These are phyloP conservation scores for Melanotaenia pygmaea DNA, from an alignment of 2,797 vertebrate species.

Conservation along the genomic window DNA sequence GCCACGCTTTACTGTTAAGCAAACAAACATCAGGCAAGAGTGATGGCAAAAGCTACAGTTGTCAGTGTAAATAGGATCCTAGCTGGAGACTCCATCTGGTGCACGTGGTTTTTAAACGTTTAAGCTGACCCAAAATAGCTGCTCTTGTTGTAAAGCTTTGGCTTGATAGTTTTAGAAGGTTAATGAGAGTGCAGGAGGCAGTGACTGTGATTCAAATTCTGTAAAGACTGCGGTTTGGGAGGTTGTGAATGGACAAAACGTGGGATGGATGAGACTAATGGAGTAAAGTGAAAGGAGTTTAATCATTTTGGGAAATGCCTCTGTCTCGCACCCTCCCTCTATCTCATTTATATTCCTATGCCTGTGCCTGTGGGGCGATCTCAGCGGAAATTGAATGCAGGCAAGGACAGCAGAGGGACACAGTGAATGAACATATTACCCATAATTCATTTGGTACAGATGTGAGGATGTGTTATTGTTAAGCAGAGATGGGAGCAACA, in stretches of 20 bases:
- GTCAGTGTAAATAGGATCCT: conserved; percentile 22
- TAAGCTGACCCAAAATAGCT: conserved; percentile 40
- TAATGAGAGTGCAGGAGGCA: conserved; percentile 37
- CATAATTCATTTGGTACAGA: conserved; percentile 36
- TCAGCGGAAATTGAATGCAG: conserved; percentile 45
- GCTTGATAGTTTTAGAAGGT: conserved; percentile 40
- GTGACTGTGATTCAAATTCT: conserved; percentile 45
- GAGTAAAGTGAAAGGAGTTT: conserved; percentile 66
- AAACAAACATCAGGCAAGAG: conserved; percentile 13
- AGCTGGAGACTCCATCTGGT: conserved; percentile 38
- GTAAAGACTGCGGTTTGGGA: conserved; percentile 43
- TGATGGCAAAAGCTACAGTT: conserved; percentile 21
- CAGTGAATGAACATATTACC: conserved; percentile 6
- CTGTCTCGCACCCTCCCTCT: conserved; percentile 34
- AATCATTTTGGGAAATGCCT: conserved; percentile 69
- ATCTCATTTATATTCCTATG: conserved; percentile 56
- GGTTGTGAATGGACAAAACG: conserved; percentile 47
- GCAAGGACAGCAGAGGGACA: conserved; percentile 42
- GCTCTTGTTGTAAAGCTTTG: conserved; percentile 40
- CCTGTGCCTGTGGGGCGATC: conserved; percentile 39
- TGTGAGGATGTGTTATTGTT: conserved; percentile 9
- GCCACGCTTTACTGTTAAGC: conserved; percentile 2
- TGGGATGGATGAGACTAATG: conserved; percentile 65
- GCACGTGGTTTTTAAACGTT: conserved; percentile 35
- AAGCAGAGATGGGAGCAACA: conserved; percentile 15